Evolutionary conservation across 1,140 invertebrate species (phyloP).

Genomic region (Muscidifurax raptorellus): DNA sequence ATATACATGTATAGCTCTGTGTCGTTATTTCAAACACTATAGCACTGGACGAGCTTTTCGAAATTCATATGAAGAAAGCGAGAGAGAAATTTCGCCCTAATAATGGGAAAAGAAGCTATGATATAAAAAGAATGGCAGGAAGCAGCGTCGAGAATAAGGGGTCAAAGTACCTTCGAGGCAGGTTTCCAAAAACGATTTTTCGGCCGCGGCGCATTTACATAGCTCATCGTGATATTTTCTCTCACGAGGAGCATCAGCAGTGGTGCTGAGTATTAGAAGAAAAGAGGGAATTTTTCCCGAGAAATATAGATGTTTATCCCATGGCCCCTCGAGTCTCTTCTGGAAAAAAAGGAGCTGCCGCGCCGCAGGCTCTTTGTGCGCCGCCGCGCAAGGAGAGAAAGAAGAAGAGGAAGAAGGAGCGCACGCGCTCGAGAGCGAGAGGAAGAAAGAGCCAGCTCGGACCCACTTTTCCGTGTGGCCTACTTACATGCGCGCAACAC

Average conservation of each 20-base stretch:
- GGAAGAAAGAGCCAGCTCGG: conserved; percentile 36
- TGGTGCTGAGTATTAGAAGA: no score
- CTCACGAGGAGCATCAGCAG: no score
- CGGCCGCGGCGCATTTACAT: conserved; percentile 15
- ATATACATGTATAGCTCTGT: no score
- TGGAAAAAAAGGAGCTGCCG: background rate
- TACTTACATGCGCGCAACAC: conserved; percentile 23
- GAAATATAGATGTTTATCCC: conserved; percentile 23
- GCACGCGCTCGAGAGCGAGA: conserved; percentile 35
- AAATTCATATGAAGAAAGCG: background rate
- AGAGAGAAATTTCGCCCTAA: background rate
- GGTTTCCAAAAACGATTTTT: conserved; percentile 7
- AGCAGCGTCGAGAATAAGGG: background rate
- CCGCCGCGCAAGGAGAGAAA: background rate
- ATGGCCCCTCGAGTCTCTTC: background rate
- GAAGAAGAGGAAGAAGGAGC: conserved; percentile 30
- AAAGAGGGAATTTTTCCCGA: conserved; percentile 14
- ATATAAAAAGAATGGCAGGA: conserved; percentile 6
- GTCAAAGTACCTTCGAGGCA: background rate
- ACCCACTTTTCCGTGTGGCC: conserved; percentile 54
- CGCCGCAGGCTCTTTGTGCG: background rate
- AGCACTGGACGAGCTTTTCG: no score
- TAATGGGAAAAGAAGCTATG: conserved; percentile 19
- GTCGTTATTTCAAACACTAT: no score
- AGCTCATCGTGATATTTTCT: background rate